Evolutionary conservation across 1,140 invertebrate genomes (phyloP).

Genomic region (Drosophila ironensis): DNA sequence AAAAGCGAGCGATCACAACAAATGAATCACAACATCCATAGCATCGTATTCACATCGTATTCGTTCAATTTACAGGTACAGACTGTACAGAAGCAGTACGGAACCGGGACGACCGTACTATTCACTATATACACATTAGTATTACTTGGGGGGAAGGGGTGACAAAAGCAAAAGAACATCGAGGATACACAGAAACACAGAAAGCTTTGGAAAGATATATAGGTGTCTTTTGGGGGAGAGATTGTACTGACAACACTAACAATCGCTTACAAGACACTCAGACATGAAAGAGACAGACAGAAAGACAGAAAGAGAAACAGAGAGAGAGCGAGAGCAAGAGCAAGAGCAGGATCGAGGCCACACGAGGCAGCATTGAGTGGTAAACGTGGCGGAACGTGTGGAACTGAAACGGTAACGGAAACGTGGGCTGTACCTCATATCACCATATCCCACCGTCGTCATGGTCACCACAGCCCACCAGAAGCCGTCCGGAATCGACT

Average conservation of each 20-base stretch:
- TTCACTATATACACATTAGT: constrained; percentile 20
- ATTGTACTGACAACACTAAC: constrained; percentile 22
- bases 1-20: constrained; percentile 59
- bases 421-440: constrained; percentile 93
- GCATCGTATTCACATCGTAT: constrained; percentile 39
- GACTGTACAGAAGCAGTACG: constrained; percentile 19
- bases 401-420: constrained; percentile 36
- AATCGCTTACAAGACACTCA: constrained; percentile 30
- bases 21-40: constrained; percentile 30
- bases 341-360: constrained; percentile 17
- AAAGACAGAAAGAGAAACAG: constrained; percentile 12
- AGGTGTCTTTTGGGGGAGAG: constrained; percentile 3
- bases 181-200: constrained; percentile 9
- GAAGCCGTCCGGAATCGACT: constrained; percentile 98
- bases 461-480: constrained; percentile 99
- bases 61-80: constrained; percentile 19
- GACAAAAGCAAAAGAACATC: constrained; percentile 8
- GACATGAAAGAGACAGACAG: constrained; percentile 11
- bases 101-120: not conserved
- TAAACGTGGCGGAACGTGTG: constrained; percentile 24
- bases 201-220: constrained; percentile 3
- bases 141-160: not conserved
- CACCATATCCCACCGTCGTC: constrained; percentile 99
- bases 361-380: constrained; percentile 29
- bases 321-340: constrained; percentile 18